Percentiles rank a stretch among this genome's conserved stretches.
Evolutionary conservation across 2,797 vertebrate species (phyloP).

Genomic region (Characodon lateralis): DNA sequence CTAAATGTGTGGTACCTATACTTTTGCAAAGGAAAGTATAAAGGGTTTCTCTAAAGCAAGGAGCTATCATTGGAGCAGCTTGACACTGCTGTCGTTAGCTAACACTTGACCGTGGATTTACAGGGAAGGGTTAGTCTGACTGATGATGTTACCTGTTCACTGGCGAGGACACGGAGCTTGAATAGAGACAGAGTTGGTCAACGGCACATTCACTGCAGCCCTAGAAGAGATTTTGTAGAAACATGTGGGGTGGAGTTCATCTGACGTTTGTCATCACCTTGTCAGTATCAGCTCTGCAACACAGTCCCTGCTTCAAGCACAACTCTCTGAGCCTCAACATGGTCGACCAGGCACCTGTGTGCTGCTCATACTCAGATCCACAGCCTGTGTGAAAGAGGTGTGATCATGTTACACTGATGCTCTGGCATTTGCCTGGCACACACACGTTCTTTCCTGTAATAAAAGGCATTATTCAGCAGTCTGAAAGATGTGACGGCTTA

Average conservation of each 20-base stretch:
- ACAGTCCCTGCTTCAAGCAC: slow-evolving; percentile 34
- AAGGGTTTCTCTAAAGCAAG: neutral
- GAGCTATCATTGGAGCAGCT: neutral
- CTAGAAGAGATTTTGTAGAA: slow-evolving; percentile 51
- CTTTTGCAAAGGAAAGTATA: no score
- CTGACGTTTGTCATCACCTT: slow-evolving; percentile 79
- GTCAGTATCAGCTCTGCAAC: slow-evolving; percentile 76
- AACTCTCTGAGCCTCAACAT: slow-evolving; percentile 45
- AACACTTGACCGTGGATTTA: slow-evolving; percentile 31
- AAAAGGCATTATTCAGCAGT: slow-evolving; percentile 23
- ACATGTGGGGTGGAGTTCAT: slow-evolving; percentile 40
- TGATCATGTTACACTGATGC: slow-evolving; percentile 54
- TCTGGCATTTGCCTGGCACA: slow-evolving; percentile 30
- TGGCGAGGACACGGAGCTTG: slow-evolving; percentile 84
- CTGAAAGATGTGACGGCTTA: slow-evolving; percentile 26
- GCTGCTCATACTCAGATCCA: slow-evolving; percentile 33
- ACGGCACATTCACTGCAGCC: slow-evolving; percentile 75
- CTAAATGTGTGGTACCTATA: neutral
- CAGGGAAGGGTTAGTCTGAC: slow-evolving; percentile 43
- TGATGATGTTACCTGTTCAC: slow-evolving; percentile 88
- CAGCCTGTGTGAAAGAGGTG: slow-evolving; percentile 33
- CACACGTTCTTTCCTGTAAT: slow-evolving; percentile 39
- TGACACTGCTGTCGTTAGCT: slow-evolving; percentile 8
- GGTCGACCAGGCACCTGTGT: slow-evolving; percentile 62
- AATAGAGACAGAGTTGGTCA: slow-evolving; percentile 78